phyloP scores from a whole-genome alignment of 2,797 vertebrate species.

The Scolopax bukidnonensis region DNA sequence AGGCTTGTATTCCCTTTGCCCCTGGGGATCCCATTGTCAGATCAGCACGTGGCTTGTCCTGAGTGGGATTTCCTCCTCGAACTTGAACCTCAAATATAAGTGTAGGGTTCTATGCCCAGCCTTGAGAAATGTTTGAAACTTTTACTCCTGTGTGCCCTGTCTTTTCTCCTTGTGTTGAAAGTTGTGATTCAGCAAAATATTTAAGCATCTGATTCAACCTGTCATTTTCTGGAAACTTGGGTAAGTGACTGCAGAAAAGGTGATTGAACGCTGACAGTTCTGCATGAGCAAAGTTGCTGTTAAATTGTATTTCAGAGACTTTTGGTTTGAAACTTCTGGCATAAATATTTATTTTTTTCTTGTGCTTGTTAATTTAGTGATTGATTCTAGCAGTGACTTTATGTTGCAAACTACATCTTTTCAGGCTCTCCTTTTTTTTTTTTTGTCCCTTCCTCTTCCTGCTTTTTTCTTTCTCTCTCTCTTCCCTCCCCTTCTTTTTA shows the following conservation, averaged over 20 bases:
- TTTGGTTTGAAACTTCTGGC: neutral
- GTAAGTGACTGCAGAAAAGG: neutral
- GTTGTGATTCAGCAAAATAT: neutral
- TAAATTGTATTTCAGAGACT: neutral
- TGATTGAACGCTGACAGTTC: neutral
- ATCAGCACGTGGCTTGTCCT: neutral
- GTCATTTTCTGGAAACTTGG: neutral
- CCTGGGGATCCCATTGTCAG: neutral
- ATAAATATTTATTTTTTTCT: neutral
- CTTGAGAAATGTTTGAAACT: neutral
- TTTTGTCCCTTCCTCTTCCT: neutral
- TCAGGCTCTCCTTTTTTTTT: neutral
- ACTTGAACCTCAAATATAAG: neutral
- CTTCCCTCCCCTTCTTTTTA: conserved; percentile 39
- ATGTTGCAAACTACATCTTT: neutral
- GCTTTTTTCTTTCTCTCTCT: neutral
- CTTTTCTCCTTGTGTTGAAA: neutral
- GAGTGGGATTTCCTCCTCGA: neutral
- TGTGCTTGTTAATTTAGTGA: neutral
- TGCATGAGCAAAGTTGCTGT: neutral
- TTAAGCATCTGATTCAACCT: neutral
- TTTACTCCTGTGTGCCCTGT: neutral
- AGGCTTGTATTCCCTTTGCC: neutral
- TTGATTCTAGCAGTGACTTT: neutral
- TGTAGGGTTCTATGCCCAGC: neutral